Evolutionary conservation across 2,113 vertebrate genomes (phyloP).

Genomic region (Aplodontia rufa): DNA sequence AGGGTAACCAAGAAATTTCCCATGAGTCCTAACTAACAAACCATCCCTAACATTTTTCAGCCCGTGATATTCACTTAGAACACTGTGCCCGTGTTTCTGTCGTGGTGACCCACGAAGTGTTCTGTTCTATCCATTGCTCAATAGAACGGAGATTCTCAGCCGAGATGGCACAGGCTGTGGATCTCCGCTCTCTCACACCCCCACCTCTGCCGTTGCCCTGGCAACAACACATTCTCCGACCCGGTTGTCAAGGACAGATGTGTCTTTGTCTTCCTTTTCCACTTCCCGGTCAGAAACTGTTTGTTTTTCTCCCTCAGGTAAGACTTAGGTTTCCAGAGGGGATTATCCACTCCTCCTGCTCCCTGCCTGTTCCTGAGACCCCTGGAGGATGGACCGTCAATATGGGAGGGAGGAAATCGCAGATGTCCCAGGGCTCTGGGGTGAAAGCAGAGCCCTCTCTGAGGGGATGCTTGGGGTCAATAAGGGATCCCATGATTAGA

Average conservation of each 20-base stretch:
- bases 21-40: background rate
- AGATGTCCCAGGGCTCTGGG: no score
- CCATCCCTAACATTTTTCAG: background rate
- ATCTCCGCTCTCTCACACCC: background rate
- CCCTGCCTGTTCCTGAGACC: background rate
- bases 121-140: background rate
- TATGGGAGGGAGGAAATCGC: background rate
- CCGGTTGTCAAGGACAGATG: background rate
- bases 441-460: background rate
- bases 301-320: background rate
- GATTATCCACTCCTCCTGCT: background rate
- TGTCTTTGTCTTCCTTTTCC: conserved; percentile 13
- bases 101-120: background rate
- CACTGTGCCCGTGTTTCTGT: background rate
- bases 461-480: background rate
- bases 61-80: background rate
- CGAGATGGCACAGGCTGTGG: background rate
- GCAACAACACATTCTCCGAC: conserved; percentile 12
- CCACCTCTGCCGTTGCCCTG: conserved; percentile 28
- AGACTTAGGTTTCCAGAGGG: background rate
- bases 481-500: background rate
- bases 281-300: conserved; percentile 18
- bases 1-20: background rate
- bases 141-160: background rate
- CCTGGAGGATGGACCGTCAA: background rate